phyloP scores from a whole-genome alignment of 2,113 vertebrate genomes.

The Lutjanus erythropterus region DNA sequence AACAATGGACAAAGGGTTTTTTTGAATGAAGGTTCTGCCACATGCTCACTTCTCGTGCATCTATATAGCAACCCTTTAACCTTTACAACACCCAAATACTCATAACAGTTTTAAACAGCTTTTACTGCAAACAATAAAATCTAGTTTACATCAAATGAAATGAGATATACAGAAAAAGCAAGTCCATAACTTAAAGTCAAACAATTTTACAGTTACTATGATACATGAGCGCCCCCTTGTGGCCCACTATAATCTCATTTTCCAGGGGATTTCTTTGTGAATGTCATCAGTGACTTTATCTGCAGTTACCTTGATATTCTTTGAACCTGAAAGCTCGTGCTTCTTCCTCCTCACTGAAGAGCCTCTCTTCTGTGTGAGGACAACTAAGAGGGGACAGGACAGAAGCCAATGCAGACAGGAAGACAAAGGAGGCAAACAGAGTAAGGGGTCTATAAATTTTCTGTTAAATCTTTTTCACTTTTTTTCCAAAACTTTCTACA shows the following conservation, averaged over 20 bases:
- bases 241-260: slow-evolving; percentile 1
- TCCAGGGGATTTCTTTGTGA: not conserved
- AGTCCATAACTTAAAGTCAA: not conserved
- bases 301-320: slow-evolving; percentile 91
- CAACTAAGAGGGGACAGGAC: slow-evolving; percentile 83
- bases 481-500: not conserved
- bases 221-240: slow-evolving; percentile 61
- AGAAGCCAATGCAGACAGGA: not conserved
- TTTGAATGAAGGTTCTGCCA: not conserved
- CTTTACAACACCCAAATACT: not conserved
- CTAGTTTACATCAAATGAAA: not conserved
- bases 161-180: not conserved
- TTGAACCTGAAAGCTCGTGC: slow-evolving; percentile 84
- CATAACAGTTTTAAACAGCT: not conserved
- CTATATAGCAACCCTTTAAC: not conserved
- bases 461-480: not conserved
- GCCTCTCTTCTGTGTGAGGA: slow-evolving; percentile 89
- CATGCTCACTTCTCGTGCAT: not conserved
- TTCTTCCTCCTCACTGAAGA: slow-evolving; percentile 89
- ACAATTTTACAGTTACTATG: not conserved
- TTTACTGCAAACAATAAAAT: not conserved
- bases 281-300: not conserved
- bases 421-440: not conserved
- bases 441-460: not conserved
- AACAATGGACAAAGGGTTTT: not conserved